Percentiles rank a stretch among this genome's conserved stretches.
Conservation (phyloP, 1,140 invertebrate genomes). For the Nasonia giraulti region DNA sequence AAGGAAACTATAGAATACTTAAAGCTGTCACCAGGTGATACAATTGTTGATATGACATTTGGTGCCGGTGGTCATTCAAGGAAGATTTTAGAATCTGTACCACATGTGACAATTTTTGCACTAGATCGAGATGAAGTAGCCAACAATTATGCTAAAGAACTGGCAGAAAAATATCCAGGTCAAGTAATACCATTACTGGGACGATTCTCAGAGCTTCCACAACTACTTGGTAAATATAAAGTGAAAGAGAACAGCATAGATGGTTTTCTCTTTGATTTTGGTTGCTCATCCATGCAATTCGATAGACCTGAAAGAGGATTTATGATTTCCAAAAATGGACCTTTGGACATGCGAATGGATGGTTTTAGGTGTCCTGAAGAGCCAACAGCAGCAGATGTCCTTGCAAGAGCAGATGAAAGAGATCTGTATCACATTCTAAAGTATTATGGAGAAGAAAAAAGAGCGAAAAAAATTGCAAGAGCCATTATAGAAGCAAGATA, state of each 20-base stretch:
- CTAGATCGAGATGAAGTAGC: conserved; percentile 92
- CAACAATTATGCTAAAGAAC: conserved; percentile 78
- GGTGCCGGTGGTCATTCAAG: conserved; percentile 92
- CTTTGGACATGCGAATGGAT: conserved; percentile 98
- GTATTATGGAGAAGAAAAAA: conserved; percentile 93
- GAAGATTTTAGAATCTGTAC: conserved; percentile 76
- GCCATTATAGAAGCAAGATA: conserved; percentile 92
- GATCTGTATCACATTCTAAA: conserved; percentile 90
- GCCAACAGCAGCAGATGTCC: conserved; percentile 89
- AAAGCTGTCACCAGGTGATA: conserved; percentile 77
- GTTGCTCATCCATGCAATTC: conserved; percentile 97
- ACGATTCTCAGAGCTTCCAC: conserved; percentile 89
- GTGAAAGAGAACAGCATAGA: conserved; percentile 83
- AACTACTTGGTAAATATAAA: conserved; percentile 77
- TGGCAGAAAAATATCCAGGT: conserved; percentile 80
- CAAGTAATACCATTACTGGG: conserved; percentile 87
- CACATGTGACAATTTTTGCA: conserved; percentile 81
- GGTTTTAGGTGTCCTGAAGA: conserved; percentile 80
- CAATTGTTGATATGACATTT: conserved; percentile 93
- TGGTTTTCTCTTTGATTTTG: conserved; percentile 93
- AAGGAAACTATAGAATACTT: conserved; percentile 82
- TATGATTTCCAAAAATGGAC: conserved; percentile 87
- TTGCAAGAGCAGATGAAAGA: conserved; percentile 85
- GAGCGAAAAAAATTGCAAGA: conserved; percentile 89
- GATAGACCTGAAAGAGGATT: conserved; percentile 89